Conservation (phyloP, 2,113 vertebrate species). For the Charina bottae region DNA sequence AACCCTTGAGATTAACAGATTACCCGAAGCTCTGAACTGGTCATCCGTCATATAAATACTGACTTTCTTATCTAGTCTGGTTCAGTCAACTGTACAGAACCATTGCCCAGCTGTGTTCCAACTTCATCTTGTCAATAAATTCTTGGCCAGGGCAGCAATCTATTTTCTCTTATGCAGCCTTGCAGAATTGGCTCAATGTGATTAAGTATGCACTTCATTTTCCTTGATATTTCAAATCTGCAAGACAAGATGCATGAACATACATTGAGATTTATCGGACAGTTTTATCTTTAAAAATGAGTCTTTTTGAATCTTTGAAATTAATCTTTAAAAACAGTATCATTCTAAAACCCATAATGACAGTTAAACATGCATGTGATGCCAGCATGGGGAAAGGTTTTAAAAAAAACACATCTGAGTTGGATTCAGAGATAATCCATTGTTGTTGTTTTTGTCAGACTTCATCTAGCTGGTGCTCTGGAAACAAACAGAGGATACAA, state of each 20-base stretch:
- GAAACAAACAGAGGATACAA: neutral
- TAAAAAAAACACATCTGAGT: neutral
- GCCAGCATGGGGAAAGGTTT: neutral
- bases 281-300: neutral
- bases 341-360: neutral
- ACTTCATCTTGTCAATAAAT: neutral
- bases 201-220: neutral
- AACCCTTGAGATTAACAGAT: neutral
- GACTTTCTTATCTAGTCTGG: neutral
- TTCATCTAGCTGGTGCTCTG: neutral
- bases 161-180: neutral
- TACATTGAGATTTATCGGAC: neutral
- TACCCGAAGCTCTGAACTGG: neutral
- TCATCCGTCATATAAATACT: neutral
- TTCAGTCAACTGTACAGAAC: neutral
- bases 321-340: no score
- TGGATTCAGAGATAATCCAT: neutral
- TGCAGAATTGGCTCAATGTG: neutral
- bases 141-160: neutral
- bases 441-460: no score
- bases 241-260: neutral
- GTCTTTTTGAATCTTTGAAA: no score
- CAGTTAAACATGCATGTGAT: neutral
- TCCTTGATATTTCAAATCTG: neutral
- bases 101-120: neutral